These are phyloP conservation scores for Euura lappo DNA, from an alignment of 1,140 invertebrate species.

Conservation along the genomic window DNA sequence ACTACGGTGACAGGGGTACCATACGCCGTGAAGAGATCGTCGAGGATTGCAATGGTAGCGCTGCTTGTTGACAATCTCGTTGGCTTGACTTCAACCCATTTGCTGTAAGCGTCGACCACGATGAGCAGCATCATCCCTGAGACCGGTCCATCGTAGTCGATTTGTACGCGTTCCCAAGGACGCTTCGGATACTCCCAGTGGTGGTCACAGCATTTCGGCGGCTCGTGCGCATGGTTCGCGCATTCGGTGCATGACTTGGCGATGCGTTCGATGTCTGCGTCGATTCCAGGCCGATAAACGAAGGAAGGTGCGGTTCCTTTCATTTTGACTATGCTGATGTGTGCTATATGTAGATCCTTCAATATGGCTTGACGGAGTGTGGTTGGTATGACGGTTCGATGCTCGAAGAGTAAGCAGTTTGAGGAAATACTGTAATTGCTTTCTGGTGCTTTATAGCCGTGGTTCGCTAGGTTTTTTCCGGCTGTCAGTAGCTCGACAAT, in stretches of 20 bases:
- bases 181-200: conserved; percentile 36
- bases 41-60: conserved; percentile 29
- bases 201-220: conserved; percentile 21
- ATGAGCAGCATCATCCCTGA: conserved; percentile 48
- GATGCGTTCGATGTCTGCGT: conserved; percentile 49
- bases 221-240: conserved; percentile 20
- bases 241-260: conserved; percentile 23
- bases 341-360: conserved; percentile 51
- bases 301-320: conserved; percentile 56
- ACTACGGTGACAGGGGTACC: conserved; percentile 35
- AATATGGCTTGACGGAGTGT: conserved; percentile 34
- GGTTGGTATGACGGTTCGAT: conserved; percentile 40
- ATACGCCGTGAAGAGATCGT: conserved; percentile 36
- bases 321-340: conserved; percentile 58
- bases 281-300: conserved; percentile 58
- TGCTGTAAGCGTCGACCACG: conserved; percentile 56
- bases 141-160: conserved; percentile 57
- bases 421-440: conserved; percentile 12
- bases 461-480: conserved; percentile 21
- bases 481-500: conserved; percentile 26
- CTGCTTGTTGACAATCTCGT: conserved; percentile 23
- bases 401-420: conserved; percentile 32
- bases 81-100: conserved; percentile 48
- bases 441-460: conserved; percentile 24
- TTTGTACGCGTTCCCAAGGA: conserved; percentile 54